Evolutionary conservation across 2,888 invertebrate genomes (phyloP), one percentile per base, ranked within the genome.

Genomic region (Podabrus alpinus): DNA sequence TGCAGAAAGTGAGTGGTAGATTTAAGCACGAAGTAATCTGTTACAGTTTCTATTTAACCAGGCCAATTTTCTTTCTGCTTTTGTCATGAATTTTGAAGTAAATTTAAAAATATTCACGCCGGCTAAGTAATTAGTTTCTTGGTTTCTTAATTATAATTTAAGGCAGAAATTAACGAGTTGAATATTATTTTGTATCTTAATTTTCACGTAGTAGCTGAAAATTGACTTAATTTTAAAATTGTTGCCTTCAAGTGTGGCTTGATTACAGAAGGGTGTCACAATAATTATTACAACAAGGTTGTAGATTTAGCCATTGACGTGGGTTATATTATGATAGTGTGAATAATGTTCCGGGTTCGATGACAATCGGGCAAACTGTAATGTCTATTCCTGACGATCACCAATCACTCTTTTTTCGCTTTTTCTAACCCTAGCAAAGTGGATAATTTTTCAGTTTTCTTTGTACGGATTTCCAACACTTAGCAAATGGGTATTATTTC

Each of bases 271-370:
- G 19, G n/a, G 24, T 11, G 21, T 25, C 15, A 5, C 25, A 59
- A 68, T 68, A 17, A 15, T 66, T 67, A 60, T 15, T 59, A 21
- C 19, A 19, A 64, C 71, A 19, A 21, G 64, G 66, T 25, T 66
- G 59, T 72, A 61, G 69, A 74, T 76, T 73, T 68, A 69, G 25
- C 59, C 61, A 71, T 74, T 74, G 74, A 76, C 74, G 61, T 72
- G 76, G 77, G 73, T 75, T 62, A 78, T 79, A 45, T 45, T 45
- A 76, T 78, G 78, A 77, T 76, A 79, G 77, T 70, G 74, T 79
- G 79, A 79, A 79, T 78, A 79, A 79, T 79, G 77, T 74, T 59
- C 66, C 67, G 76, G 76, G 73, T 78, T 71, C 74, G 73, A 71
- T 76, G 76, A 76, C 77, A 78, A 78, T 77, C 69, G 76, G 76